Evolutionary conservation across 2,113 vertebrate species (phyloP).

Genomic region (Gobius niger): DNA sequence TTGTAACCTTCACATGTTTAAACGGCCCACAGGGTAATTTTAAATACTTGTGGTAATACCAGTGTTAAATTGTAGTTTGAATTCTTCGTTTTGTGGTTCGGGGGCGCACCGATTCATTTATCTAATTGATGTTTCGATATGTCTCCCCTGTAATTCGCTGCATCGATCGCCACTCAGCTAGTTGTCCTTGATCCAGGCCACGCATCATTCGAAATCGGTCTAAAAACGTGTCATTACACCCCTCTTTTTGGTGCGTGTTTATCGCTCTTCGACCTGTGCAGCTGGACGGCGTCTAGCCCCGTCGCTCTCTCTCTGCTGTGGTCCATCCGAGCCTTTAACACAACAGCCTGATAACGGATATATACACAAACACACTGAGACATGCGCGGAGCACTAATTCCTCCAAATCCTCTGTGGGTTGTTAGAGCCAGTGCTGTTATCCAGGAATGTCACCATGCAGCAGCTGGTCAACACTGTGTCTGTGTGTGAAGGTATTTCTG

Average conservation of each 20-base stretch:
- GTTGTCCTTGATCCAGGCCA: too few relatives aligned
- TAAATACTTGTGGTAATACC: neutral
- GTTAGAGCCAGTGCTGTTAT: conserved; percentile 53
- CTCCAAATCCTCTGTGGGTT: conserved; percentile 54
- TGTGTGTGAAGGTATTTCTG: conserved; percentile 16
- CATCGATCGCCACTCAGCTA: too few relatives aligned
- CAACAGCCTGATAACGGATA: conserved; percentile 34
- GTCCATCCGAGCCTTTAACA: conserved; percentile 53
- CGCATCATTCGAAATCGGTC: too few relatives aligned
- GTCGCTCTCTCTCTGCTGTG: conserved; percentile 34
- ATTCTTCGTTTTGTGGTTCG: neutral
- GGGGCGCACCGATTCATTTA: too few relatives aligned
- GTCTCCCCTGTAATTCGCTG: too few relatives aligned
- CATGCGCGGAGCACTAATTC: conserved; percentile 43
- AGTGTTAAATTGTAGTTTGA: neutral
- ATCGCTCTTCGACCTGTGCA: conserved; percentile 38
- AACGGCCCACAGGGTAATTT: neutral
- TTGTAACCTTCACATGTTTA: too few relatives aligned
- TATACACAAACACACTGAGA: neutral
- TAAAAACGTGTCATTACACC: conserved; percentile 1
- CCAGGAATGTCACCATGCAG: conserved; percentile 55
- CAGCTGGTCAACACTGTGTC: conserved; percentile 50
- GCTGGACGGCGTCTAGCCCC: conserved; percentile 28
- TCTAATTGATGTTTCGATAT: too few relatives aligned
- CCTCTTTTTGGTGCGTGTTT: conserved; percentile 23